A percentile compares a stretch with the other conserved stretches of the same genome.
phyloP scores from a whole-genome alignment of 2,888 invertebrate genomes.

The Ganaspis brasiliensis region DNA sequence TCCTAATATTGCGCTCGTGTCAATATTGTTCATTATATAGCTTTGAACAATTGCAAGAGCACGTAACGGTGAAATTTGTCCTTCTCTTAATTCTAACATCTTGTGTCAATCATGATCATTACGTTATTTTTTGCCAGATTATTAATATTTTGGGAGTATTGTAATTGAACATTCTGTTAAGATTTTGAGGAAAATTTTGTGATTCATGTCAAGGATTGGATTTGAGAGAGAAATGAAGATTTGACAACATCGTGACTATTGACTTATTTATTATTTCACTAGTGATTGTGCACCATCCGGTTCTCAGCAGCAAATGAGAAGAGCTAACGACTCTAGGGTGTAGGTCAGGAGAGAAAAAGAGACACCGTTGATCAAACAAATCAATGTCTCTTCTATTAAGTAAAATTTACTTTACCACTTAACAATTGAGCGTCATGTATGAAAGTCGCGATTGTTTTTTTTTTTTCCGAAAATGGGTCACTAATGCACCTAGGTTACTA shows the following conservation, averaged over 20 bases:
- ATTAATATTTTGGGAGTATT: no score
- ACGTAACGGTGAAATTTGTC: slow-evolving; percentile 29
- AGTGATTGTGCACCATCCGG: slow-evolving; percentile 6
- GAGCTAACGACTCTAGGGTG: slow-evolving; percentile 77
- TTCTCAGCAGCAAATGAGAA: slow-evolving; percentile 69
- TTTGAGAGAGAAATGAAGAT: slow-evolving; percentile 21
- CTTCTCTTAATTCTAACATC: slow-evolving; percentile 2
- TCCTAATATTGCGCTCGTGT: slow-evolving; percentile 33
- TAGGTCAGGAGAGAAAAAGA: slow-evolving; percentile 76
- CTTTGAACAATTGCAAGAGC: slow-evolving; percentile 31
- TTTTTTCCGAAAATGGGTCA: slow-evolving; percentile 64
- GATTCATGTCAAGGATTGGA: background rate
- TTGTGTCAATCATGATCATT: slow-evolving; percentile 26
- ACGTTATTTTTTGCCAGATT: background rate
- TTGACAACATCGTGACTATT: slow-evolving; percentile 32
- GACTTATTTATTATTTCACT: slow-evolving; percentile 25
- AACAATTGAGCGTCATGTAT: slow-evolving; percentile 78
- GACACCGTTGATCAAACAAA: slow-evolving; percentile 75
- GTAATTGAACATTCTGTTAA: no score
- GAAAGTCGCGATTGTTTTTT: slow-evolving; percentile 73
- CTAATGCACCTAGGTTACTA: slow-evolving; percentile 48
- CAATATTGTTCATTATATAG: slow-evolving; percentile 30
- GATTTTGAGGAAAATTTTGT: background rate
- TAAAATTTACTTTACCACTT: slow-evolving; percentile 78
- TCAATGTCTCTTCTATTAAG: slow-evolving; percentile 79